Evolutionary conservation across 2,797 vertebrate genomes (phyloP), one percentile per base, ranked within the genome.

Genomic region (Hyperoplus lanceolatus): DNA sequence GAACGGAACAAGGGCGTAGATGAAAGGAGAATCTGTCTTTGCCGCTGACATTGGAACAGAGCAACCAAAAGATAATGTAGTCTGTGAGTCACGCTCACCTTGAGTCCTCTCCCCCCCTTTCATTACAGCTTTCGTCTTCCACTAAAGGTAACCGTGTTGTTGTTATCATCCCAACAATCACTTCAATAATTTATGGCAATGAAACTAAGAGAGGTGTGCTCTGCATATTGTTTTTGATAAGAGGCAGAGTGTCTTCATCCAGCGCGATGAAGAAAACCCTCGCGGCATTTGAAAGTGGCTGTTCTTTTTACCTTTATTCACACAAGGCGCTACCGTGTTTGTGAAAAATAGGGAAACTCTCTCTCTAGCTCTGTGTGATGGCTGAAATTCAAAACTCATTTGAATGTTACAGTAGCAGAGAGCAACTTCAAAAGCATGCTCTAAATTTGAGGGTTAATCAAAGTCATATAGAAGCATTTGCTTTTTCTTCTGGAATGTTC

Each of bases 21-120:
- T 95, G 90, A 95, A 94, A 94, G 92, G 89, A 93, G 93, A 87
- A 94, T 93, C 91, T 87, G 93, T 95, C 95, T 95, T 95, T 95
- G 94, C 86, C 59, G 16, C 89, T 95, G 95, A 95, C 95, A 95
- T 95, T 96, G 94, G 85, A 91, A 89, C 77, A 79, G 86, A 93
- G 93, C 90, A 92, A 93, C 87, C 84, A 77, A 93, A 91, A 93
- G 93, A 94, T 95, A 95, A 95, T 94, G 92, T 93, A 93, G 91
- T 93, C 92, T 92, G 91, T 91, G 92, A 95, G 93, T 95, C 93
- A 90, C 51, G 55, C 87, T 95, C 94, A 95, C 94, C 94, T 96
- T 96, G 94, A 93, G 80, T 86, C 81, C 84, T 84, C 87, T 73
- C 54, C 75, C 6, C 21, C 61, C 74, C 82, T 88, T 93, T 94